Evolutionary conservation across 2,888 invertebrate genomes (phyloP).

Genomic region (Eutolmus rufibarbis): DNA sequence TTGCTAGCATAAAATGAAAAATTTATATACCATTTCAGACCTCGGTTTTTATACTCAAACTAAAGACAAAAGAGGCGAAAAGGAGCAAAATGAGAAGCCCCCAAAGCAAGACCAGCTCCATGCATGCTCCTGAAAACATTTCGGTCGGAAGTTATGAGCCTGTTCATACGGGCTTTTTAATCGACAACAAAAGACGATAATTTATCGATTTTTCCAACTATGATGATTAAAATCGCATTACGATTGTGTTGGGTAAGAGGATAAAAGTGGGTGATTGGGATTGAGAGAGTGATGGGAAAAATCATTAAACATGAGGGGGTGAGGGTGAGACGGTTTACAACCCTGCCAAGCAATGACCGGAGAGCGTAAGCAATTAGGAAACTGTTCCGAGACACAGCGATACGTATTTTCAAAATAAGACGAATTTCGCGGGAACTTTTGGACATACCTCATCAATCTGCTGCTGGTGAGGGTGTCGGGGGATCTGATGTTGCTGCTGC

Average conservation of each 20-base stretch:
- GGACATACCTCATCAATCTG: conserved; percentile 59
- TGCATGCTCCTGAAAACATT: not conserved
- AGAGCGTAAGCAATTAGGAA: not conserved
- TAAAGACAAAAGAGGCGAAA: not conserved
- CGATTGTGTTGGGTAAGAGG: conserved; percentile 49
- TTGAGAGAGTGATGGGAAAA: conserved; percentile 50
- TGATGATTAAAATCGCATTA: conserved; percentile 52
- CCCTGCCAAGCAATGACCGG: not conserved
- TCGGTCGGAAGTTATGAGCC: not conserved
- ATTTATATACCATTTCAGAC: not conserved
- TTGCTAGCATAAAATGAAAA: conserved; percentile 4
- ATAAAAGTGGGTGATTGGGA: conserved; percentile 38
- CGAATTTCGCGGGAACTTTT: not conserved
- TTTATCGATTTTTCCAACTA: conserved; percentile 50
- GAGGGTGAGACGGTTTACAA: not conserved
- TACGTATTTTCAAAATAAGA: not conserved
- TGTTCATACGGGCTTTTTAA: not conserved
- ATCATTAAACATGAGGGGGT: conserved; percentile 21
- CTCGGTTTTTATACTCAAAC: not conserved
- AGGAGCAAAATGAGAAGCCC: not conserved
- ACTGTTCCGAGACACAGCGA: not conserved
- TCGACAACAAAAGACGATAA: conserved; percentile 47
- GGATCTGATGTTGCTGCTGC: conserved; percentile 49
- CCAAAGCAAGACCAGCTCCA: not conserved
- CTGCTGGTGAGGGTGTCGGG: conserved; percentile 57